Evolutionary conservation across 1,140 invertebrate species (phyloP).

Genomic region (Drosophila asahinai): DNA sequence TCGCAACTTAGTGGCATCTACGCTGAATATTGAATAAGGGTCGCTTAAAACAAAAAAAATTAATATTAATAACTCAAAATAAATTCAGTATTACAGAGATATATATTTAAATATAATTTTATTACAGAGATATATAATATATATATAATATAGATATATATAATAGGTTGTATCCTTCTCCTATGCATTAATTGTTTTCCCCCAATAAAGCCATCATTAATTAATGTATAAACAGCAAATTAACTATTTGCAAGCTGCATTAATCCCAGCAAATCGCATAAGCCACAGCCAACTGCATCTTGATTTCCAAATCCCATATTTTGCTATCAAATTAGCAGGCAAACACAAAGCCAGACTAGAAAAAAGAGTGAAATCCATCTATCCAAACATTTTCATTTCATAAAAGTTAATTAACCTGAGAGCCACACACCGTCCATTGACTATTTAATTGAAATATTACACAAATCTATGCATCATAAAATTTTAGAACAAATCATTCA

Average conservation of each 20-base stretch:
- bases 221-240: background rate
- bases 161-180: background rate
- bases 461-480: slow-evolving; percentile 78
- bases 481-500: slow-evolving; percentile 76
- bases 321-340: slow-evolving; percentile 28
- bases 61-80: too few species aligned
- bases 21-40: too few species aligned
- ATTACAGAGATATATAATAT: too few species aligned
- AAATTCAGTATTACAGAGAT: too few species aligned
- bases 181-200: background rate
- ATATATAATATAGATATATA: too few species aligned
- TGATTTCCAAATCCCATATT: slow-evolving; percentile 24
- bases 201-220: background rate
- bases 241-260: background rate
- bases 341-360: slow-evolving; percentile 23
- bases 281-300: background rate
- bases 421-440: slow-evolving; percentile 54
- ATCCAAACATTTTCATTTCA: slow-evolving; percentile 53
- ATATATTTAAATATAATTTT: background rate
- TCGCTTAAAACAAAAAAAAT: too few species aligned
- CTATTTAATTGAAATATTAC: slow-evolving; percentile 82
- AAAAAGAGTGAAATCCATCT: slow-evolving; percentile 48
- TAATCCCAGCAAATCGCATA: background rate
- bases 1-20: too few species aligned
- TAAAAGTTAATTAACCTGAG: slow-evolving; percentile 56